Percentiles rank a stretch among this genome's conserved stretches.
phyloP scores from a whole-genome alignment of 2,888 invertebrate species.

The Polydrusus tereticollis region DNA sequence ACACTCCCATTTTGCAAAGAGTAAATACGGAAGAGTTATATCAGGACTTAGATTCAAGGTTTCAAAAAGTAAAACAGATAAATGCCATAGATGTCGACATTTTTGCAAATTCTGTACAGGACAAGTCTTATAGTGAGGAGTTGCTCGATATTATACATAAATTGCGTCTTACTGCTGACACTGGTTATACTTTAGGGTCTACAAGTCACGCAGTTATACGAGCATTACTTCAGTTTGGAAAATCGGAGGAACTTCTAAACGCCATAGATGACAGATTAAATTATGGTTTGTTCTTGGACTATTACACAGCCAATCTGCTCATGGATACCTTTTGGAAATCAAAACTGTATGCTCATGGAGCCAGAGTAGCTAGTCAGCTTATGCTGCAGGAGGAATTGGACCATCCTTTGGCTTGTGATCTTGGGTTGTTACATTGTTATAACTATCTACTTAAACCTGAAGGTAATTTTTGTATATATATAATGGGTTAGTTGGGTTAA shows the following conservation, averaged over 20 bases:
- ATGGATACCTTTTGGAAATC: conserved; percentile 83
- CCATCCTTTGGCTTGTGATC: conserved; percentile 76
- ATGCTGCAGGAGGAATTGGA: conserved; percentile 92
- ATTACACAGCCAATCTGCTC: conserved; percentile 81
- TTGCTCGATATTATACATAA: conserved; percentile 79
- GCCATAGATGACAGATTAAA: conserved; percentile 85
- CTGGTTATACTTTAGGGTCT: conserved; percentile 80
- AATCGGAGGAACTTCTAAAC: conserved; percentile 76
- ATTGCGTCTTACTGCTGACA: conserved; percentile 79
- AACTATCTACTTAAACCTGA: conserved; percentile 74
- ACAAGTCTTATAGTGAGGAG: conserved; percentile 76
- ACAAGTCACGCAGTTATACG: conserved; percentile 86
- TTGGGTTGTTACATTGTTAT: conserved; percentile 82
- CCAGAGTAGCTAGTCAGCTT: conserved; percentile 80
- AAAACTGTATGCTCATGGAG: conserved; percentile 78
- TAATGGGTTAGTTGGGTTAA: too few species aligned
- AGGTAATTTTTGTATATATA: conserved; percentile 45
- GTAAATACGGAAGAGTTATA: conserved; percentile 79
- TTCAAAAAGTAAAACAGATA: conserved; percentile 73
- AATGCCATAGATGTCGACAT: conserved; percentile 88
- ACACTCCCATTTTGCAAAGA: conserved; percentile 72
- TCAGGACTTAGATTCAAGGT: conserved; percentile 77
- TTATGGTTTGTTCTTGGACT: conserved; percentile 93
- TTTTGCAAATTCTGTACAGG: conserved; percentile 78
- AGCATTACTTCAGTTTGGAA: conserved; percentile 70